A percentile compares a stretch with the other conserved stretches of the same genome.
Evolutionary conservation across 2,797 vertebrate genomes (phyloP).

Genomic region (Mycteria americana): DNA sequence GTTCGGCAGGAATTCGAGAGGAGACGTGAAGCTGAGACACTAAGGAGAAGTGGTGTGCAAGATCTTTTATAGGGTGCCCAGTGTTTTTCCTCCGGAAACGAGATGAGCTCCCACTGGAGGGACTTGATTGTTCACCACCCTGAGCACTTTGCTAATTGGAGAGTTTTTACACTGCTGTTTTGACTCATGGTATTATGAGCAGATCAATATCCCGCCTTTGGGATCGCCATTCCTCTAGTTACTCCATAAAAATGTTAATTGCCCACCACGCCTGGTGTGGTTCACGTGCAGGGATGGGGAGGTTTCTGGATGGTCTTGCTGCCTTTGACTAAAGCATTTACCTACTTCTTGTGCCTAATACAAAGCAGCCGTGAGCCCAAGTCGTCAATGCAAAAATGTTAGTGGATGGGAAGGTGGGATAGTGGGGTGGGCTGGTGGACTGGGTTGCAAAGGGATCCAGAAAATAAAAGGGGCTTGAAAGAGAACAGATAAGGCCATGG

Average conservation of each 20-base stretch:
- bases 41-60: accelerated
- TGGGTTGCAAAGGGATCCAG: neutral
- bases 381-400: accelerated
- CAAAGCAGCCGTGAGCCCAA: accelerated
- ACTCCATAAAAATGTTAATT: neutral
- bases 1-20: neutral
- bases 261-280: neutral
- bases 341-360: neutral
- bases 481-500: accelerated
- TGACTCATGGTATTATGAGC: neutral
- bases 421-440: neutral
- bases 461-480: neutral
- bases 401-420: neutral
- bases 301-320: neutral
- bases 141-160: neutral
- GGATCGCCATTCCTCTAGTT: neutral
- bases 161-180: neutral
- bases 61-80: neutral
- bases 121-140: neutral
- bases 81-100: neutral
- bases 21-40: neutral
- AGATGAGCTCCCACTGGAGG: neutral
- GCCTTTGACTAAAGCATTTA: accelerated
- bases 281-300: accelerated
- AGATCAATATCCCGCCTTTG: neutral